These are phyloP conservation scores for Esox lucius DNA, from an alignment of 2,797 vertebrate genomes.

Conservation along the genomic window DNA sequence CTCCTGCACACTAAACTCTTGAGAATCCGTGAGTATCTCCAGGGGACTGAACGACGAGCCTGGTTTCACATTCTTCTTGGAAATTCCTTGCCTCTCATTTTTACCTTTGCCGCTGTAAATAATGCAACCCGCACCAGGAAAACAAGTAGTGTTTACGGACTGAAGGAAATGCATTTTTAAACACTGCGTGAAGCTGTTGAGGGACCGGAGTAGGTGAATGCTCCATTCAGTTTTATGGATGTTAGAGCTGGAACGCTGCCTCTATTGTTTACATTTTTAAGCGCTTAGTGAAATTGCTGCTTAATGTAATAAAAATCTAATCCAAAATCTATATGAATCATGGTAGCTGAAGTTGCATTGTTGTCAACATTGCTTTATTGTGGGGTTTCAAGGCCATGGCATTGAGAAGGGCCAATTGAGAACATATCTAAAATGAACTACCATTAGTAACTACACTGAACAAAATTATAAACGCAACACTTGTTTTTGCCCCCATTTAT, in stretches of 20 bases:
- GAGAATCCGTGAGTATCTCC: not conserved
- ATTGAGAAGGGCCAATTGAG: not conserved
- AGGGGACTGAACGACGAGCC: not conserved
- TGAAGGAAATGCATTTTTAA: not conserved
- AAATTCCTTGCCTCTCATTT: not conserved
- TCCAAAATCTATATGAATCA: not conserved
- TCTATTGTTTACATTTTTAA: not conserved
- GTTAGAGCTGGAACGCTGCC: not conserved
- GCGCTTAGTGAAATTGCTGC: not conserved
- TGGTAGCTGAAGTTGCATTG: not conserved
- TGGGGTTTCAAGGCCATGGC: not conserved
- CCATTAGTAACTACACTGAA: not conserved
- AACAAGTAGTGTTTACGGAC: not conserved
- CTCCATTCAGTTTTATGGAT: not conserved
- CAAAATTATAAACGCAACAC: no score
- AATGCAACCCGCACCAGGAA: not conserved
- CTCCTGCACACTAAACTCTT: not conserved
- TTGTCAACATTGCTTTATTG: not conserved
- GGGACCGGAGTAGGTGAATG: not conserved
- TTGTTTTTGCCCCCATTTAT: no score
- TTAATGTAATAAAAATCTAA: not conserved
- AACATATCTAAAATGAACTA: not conserved
- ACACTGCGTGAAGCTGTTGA: not conserved
- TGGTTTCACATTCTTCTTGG: not conserved
- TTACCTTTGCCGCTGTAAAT: not conserved